phyloP scores from a whole-genome alignment of 92 coral and sea anemone species.

The Porites rus region DNA sequence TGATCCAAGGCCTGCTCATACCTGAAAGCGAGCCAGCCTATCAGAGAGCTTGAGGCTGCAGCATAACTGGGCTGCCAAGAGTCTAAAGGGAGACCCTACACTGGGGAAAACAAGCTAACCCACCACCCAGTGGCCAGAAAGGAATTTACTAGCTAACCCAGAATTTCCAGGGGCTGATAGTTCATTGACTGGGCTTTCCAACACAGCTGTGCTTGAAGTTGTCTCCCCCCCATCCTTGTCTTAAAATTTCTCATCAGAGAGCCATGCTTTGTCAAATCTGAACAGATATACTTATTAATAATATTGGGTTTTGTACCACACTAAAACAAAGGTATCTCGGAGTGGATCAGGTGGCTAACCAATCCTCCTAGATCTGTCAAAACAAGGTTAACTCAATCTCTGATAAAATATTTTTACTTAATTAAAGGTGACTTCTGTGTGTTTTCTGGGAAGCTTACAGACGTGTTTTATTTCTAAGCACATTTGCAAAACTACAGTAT shows the following conservation, averaged over 20 bases:
- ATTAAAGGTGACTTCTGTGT: constrained; percentile 19
- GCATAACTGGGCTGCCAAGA: constrained; percentile 4
- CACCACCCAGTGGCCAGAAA: no score
- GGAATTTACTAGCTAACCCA: no score
- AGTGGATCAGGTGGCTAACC: constrained; percentile 9
- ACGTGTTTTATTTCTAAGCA: not conserved
- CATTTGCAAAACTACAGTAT: no score
- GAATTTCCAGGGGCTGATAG: no score
- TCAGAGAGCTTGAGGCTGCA: constrained; percentile 21
- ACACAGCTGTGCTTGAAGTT: no score
- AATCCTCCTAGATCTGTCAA: constrained; percentile 15
- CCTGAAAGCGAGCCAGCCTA: constrained; percentile 27
- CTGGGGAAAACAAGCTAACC: no score
- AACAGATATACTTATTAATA: constrained; percentile 14
- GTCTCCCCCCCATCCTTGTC: no score
- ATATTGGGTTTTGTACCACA: constrained; percentile 23
- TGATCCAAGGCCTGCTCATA: constrained; percentile 31
- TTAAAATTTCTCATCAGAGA: no score
- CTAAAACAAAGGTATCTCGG: constrained; percentile 18
- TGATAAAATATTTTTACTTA: constrained; percentile 13
- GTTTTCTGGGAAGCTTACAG: constrained; percentile 25
- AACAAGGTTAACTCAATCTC: constrained; percentile 21
- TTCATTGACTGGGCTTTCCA: no score
- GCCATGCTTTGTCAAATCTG: constrained; percentile 19
- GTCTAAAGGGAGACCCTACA: constrained; percentile 5